Percentiles rank a stretch among this genome's conserved stretches.
phyloP scores from a whole-genome alignment of 2,113 vertebrate species.

The Myotis davidii region DNA sequence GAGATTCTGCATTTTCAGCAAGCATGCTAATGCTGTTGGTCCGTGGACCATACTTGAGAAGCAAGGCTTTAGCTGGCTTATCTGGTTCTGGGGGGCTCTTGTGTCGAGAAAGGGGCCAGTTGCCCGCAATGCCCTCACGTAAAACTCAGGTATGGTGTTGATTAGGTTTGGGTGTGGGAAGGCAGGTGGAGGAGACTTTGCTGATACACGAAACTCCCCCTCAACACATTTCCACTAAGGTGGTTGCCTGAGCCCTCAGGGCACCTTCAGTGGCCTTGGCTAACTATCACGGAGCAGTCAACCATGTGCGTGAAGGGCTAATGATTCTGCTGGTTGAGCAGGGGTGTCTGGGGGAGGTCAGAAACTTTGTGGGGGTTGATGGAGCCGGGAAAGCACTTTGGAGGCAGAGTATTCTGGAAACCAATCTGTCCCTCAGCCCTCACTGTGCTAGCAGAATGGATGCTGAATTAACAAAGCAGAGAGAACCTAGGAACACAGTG shows the following conservation, averaged over 20 bases:
- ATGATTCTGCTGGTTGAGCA: background rate
- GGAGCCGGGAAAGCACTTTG: background rate
- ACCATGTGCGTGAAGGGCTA: background rate
- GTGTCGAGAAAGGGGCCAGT: background rate
- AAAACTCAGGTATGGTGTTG: background rate
- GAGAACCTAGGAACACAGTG: conserved; percentile 61
- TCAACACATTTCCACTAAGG: background rate
- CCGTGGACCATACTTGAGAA: background rate
- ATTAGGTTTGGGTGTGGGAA: background rate
- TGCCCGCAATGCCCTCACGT: background rate
- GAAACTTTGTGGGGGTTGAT: background rate
- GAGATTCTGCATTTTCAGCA: background rate
- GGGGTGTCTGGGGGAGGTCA: background rate
- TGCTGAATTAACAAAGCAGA: conserved; percentile 75
- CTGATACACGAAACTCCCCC: background rate
- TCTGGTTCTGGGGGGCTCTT: background rate
- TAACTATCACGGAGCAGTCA: background rate
- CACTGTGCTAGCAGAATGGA: conserved; percentile 48
- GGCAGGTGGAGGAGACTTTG: background rate
- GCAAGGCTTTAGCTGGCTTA: conserved; percentile 8
- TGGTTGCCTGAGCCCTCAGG: background rate
- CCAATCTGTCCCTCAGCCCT: conserved; percentile 51
- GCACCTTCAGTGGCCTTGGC: background rate
- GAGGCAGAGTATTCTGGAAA: conserved; percentile 56
- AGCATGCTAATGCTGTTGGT: background rate